A percentile compares a stretch with the other conserved stretches of the same genome.
Conservation (phyloP, 2,797 vertebrate species). For the Paedocypris micromegethes region DNA sequence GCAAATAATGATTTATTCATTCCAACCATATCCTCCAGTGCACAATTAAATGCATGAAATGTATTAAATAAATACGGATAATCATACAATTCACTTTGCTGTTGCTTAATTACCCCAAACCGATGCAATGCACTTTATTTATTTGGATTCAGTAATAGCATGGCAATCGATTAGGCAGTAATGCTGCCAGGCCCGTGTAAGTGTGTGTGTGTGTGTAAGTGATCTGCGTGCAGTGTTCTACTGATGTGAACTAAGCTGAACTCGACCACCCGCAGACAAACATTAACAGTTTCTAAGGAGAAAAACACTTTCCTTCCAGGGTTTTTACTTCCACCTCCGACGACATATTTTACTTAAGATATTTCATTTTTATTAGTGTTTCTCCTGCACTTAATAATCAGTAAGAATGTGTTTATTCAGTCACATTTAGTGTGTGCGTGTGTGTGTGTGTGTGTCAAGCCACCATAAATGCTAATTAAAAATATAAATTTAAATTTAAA, state of each 20-base stretch:
- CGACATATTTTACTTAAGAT: not conserved
- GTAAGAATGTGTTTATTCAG: too few species aligned
- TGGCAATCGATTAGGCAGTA: slow-evolving; percentile 71
- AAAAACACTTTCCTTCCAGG: slow-evolving; percentile 35
- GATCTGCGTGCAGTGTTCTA: slow-evolving; percentile 3
- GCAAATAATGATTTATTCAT: slow-evolving; percentile 75
- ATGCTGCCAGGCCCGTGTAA: slow-evolving; percentile 52
- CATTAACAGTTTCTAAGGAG: slow-evolving; percentile 61
- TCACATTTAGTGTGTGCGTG: too few species aligned
- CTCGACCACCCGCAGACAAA: slow-evolving; percentile 59
- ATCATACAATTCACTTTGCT: slow-evolving; percentile 74
- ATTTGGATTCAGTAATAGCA: slow-evolving; percentile 73
- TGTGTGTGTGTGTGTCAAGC: too few species aligned
- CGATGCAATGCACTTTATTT: slow-evolving; percentile 72
- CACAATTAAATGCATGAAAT: slow-evolving; percentile 77
- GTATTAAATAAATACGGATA: slow-evolving; percentile 80
- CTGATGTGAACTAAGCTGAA: slow-evolving; percentile 53
- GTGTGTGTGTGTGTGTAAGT: slow-evolving; percentile 18
- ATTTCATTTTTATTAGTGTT: too few species aligned
- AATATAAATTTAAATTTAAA: too few species aligned
- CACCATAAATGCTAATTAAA: too few species aligned
- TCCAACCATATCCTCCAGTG: slow-evolving; percentile 68
- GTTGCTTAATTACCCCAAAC: slow-evolving; percentile 72
- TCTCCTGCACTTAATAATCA: too few species aligned
- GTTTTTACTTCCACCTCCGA: slow-evolving; percentile 18